phyloP scores from a whole-genome alignment of 1,140 invertebrate genomes.

The Euglossa dilemma region DNA sequence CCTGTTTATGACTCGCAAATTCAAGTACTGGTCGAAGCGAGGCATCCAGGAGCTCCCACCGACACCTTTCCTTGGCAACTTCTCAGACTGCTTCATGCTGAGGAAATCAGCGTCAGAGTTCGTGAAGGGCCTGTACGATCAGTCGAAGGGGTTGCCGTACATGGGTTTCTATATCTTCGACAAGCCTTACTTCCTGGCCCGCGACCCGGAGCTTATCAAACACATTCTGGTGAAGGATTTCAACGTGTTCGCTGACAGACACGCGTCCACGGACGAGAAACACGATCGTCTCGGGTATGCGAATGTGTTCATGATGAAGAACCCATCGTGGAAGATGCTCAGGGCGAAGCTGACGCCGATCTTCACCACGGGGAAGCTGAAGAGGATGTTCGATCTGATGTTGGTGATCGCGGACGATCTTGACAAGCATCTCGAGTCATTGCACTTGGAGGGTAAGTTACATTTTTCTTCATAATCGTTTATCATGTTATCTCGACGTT shows the following conservation, averaged over 20 bases:
- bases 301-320: constrained; percentile 73
- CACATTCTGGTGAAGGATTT: constrained; percentile 82
- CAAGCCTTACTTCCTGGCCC: constrained; percentile 76
- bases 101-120: constrained; percentile 47
- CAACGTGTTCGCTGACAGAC: constrained; percentile 75
- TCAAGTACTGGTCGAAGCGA: constrained; percentile 77
- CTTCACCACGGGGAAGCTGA: constrained; percentile 79
- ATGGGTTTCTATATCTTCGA: constrained; percentile 76
- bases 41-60: constrained; percentile 70
- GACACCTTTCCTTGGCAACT: constrained; percentile 74
- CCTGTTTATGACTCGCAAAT: constrained; percentile 74
- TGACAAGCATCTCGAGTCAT: constrained; percentile 65
- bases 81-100: constrained; percentile 46
- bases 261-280: constrained; percentile 40
- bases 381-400: constrained; percentile 79
- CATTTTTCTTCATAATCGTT: neutral
- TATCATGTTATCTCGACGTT: no score
- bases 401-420: constrained; percentile 76
- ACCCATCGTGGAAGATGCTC: constrained; percentile 77
- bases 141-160: constrained; percentile 54
- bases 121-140: constrained; percentile 58
- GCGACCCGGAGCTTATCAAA: constrained; percentile 80
- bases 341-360: constrained; percentile 77
- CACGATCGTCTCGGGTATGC: constrained; percentile 65
- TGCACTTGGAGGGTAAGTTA: constrained; percentile 56